Evolutionary conservation across 2,797 vertebrate species (phyloP).

Genomic region (Peromyscus eremicus): DNA sequence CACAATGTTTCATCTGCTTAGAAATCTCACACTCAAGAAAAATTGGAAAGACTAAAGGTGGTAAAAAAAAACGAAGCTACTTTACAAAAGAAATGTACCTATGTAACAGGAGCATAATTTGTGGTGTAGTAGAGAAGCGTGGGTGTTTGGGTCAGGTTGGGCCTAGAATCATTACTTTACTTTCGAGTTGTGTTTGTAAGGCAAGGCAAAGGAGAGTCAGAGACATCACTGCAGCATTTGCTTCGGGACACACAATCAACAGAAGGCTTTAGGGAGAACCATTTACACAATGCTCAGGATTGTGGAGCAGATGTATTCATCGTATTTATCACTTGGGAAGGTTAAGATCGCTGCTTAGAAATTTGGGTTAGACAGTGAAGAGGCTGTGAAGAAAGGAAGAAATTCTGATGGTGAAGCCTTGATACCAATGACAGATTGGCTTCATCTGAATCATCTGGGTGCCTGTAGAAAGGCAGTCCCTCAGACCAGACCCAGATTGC

Average conservation of each 20-base stretch:
- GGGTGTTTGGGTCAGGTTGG: no score
- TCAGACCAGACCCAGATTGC: no score
- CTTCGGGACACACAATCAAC: neutral
- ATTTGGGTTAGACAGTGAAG: neutral
- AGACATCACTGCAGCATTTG: neutral
- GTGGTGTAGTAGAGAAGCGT: neutral
- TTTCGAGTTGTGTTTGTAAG: neutral
- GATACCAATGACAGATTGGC: rapidly evolving
- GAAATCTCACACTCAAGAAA: neutral
- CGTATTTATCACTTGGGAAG: neutral
- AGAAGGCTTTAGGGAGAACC: neutral
- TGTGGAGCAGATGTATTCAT: neutral
- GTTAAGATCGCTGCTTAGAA: neutral
- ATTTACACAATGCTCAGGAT: neutral
- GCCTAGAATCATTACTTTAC: neutral
- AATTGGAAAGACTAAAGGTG: neutral
- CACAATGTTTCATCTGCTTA: neutral
- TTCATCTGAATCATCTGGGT: rapidly evolving
- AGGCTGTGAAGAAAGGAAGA: neutral
- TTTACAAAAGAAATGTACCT: neutral
- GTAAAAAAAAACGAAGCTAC: neutral
- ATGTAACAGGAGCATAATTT: neutral
- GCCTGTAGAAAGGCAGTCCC: neutral
- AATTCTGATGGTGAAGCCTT: rapidly evolving
- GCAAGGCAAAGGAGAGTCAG: neutral